phyloP scores from a whole-genome alignment of 2,888 invertebrate genomes.

The Aethes cnicana region DNA sequence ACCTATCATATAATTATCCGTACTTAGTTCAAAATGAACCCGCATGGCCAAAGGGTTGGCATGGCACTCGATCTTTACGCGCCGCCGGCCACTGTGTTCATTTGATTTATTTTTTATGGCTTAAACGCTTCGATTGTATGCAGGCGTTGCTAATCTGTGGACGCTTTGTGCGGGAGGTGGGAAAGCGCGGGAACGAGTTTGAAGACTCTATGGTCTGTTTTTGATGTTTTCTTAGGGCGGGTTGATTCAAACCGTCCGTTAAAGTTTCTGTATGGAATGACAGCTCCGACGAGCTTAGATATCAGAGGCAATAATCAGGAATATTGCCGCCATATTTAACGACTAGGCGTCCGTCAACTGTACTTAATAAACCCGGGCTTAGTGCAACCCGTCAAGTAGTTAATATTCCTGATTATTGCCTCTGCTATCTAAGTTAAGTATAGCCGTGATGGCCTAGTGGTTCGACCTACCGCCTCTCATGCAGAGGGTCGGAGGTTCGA shows the following conservation, averaged over 20 bases:
- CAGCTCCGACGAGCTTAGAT: no score
- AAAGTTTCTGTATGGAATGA: neutral
- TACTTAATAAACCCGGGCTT: no score
- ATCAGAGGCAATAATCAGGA: no score
- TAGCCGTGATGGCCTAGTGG: no score
- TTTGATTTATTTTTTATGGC: conserved; percentile 71
- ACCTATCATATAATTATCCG: conserved; percentile 28
- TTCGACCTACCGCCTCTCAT: no score
- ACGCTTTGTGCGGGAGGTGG: conserved; percentile 3
- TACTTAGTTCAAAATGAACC: conserved; percentile 21
- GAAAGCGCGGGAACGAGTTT: neutral
- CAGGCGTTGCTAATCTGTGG: conserved; percentile 66
- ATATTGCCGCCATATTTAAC: no score
- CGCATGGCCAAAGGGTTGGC: conserved; percentile 33
- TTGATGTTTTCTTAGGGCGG: neutral
- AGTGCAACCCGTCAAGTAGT: no score
- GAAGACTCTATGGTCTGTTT: neutral
- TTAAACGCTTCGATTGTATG: conserved; percentile 53
- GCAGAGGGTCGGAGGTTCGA: no score
- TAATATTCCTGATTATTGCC: no score
- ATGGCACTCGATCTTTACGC: conserved; percentile 57
- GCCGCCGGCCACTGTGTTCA: conserved; percentile 43
- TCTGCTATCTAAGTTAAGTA: no score
- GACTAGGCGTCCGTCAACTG: no score
- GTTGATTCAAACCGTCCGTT: no score